phyloP scores from a whole-genome alignment of 2,113 vertebrate species.

The Cyprinodon tularosa region DNA sequence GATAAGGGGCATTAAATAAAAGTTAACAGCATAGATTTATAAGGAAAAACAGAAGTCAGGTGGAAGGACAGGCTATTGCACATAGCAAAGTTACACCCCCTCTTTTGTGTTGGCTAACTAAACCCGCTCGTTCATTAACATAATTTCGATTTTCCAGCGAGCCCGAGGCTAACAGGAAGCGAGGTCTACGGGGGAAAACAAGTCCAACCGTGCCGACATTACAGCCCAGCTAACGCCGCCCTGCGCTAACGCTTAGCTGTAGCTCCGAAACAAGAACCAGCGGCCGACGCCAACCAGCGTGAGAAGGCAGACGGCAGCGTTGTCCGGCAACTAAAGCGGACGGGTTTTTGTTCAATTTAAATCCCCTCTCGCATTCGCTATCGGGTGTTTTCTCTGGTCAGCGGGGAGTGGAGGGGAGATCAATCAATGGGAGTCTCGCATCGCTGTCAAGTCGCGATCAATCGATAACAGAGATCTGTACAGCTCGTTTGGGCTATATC shows the following conservation, averaged over 20 bases:
- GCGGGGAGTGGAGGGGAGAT: conserved; percentile 74
- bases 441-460: conserved; percentile 45
- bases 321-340: conserved; percentile 37
- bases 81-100: conserved; percentile 34
- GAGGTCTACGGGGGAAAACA: conserved; percentile 65
- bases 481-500: rapidly evolving
- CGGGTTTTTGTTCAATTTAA: conserved; percentile 60
- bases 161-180: conserved; percentile 74
- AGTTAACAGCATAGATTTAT: conserved; percentile 30
- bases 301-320: conserved; percentile 19
- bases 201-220: conserved; percentile 70
- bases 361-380: conserved; percentile 66
- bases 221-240: conserved; percentile 51
- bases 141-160: conserved; percentile 56
- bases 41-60: conserved; percentile 14
- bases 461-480: conserved; percentile 47
- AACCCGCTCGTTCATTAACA: conserved; percentile 47
- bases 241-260: background rate
- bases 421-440: conserved; percentile 77
- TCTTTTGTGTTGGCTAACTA: conserved; percentile 25
- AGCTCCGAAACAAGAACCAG: background rate
- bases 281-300: background rate
- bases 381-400: conserved; percentile 73
- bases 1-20: conserved; percentile 29
- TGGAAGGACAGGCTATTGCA: background rate